Base-by-base conservation (phyloP, 2,797 vertebrate genomes). In the Pseudochaenichthys georgianus region DNA sequence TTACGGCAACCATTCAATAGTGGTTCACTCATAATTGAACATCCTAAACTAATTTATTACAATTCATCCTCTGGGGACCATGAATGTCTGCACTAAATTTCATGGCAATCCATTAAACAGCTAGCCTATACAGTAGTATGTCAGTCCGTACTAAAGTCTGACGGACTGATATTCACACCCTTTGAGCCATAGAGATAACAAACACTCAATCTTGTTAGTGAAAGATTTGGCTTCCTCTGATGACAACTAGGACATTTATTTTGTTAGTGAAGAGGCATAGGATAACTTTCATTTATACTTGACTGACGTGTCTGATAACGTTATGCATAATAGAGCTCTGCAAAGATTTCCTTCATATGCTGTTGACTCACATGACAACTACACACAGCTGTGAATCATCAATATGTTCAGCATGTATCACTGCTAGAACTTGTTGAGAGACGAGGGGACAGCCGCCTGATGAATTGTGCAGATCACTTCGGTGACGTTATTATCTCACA, bases 371-470 rank as follows among this genome's bases (percentile, higher is more conserved):
- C 13, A 45, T 19, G 19, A 68, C 63, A 68, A 38, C 58, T 16
- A 43, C 43, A 7, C 65, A 45, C 52, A 42, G 21, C 23, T 21
- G 38, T 92, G 88, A 92, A 65, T 95, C 87, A 92, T 90, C 75
- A 64, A 71, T 83, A 77, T 81, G 83, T 89, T 76, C 45, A 66
- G 10, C 50, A 55, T 78, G 78, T 72, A 70, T 87, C 78, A 80
- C 77, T 71, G 88, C 85, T 78, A 3, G 52, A 82, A 90, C 89
- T 60, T 91, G 90, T 81, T 80, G 67, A 87, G 62, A 75, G 60
- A 71, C 11, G 28, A 60, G 9, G 69, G 85, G 90, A 79, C 88
- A 80, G 75, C 66, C 53, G 19, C 17, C 38, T 61, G 84, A 88
- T 79, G 72, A 88, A 73, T 68, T 51, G 63, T 63, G 43, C n/a